Base-by-base conservation (phyloP, 2,888 invertebrate species). In the Caenorhabditis sp. region DNA sequence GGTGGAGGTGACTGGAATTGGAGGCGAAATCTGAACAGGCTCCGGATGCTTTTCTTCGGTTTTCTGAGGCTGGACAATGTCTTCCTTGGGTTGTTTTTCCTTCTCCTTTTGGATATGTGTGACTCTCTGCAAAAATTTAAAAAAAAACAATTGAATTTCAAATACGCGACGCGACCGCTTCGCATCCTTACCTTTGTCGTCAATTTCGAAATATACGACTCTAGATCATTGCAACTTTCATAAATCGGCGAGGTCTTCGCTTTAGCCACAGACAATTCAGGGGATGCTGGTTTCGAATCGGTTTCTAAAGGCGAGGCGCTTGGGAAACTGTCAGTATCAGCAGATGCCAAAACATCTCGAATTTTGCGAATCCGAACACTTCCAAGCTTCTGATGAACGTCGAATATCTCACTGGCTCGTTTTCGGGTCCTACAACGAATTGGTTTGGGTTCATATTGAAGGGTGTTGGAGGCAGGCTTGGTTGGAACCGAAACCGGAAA, bases 381-480 rank as follows among this genome's bases (percentile, higher is more conserved):
- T n/a, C 82, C 82, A n/a, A 82, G 56, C 24, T 82, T 82, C 15
- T 77, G 71, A 1, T 77, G 71, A 26, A 71, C 56, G 13, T 77
- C 82, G 1, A 53, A 20, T 28, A 72, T 68, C 26, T 68, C 77
- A 18, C 56, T 60, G 24, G 65, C 72, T 0, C 82, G 37, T 78
- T 78, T 82, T 24, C 82, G 61, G 28, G 77, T 53, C n/a, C 82
- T 82, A n/a, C n/a, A n/a, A n/a, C n/a, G n/a, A n/a, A n/a, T n/a
- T n/a, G n/a, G n/a, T n/a, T n/a, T n/a, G n/a, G n/a, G n/a, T n/a
- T n/a, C n/a, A n/a, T n/a, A n/a, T n/a, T n/a, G n/a, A n/a, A n/a
- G n/a, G n/a, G n/a, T n/a, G n/a, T n/a, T n/a, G n/a, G n/a, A n/a
- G n/a, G n/a, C n/a, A n/a, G n/a, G n/a, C n/a, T n/a, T n/a, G n/a